Percentiles rank a stretch among this genome's conserved stretches.
Conservation (phyloP, 2,113 vertebrate genomes). For the Mormyrus iriodes region DNA sequence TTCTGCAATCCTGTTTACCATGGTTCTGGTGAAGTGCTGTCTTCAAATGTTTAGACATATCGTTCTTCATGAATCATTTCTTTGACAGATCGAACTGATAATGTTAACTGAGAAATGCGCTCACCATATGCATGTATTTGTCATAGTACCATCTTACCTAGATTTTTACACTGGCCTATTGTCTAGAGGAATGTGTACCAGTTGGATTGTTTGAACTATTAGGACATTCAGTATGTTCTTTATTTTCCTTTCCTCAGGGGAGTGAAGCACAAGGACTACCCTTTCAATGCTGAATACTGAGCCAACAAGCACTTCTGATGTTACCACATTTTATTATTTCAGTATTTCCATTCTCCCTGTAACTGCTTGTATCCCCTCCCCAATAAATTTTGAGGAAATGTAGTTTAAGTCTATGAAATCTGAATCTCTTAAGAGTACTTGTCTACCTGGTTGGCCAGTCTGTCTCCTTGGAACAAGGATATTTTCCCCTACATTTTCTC, state of each 20-base stretch:
- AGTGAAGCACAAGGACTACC: slow-evolving; percentile 55
- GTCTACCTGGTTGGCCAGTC: background rate
- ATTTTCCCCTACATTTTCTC: background rate
- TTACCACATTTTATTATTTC: background rate
- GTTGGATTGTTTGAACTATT: background rate
- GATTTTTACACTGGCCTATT: background rate
- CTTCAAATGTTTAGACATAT: background rate
- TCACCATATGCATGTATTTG: background rate
- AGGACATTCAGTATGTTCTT: background rate
- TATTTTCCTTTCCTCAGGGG: slow-evolving; percentile 39
- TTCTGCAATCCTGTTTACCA: background rate
- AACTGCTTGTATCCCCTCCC: background rate
- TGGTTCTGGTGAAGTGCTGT: background rate
- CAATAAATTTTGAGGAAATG: background rate
- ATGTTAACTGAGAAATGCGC: background rate
- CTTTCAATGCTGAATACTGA: slow-evolving; percentile 50
- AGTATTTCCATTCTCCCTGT: background rate
- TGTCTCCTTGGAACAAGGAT: background rate
- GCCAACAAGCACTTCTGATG: background rate
- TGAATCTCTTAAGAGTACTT: background rate
- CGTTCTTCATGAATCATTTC: too few species aligned
- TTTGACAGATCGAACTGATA: background rate
- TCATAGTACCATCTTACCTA: background rate
- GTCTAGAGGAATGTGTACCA: background rate
- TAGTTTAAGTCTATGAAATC: background rate